Conservation (phyloP, 1,140 invertebrate genomes). For the Ceratosolen solmsi region DNA sequence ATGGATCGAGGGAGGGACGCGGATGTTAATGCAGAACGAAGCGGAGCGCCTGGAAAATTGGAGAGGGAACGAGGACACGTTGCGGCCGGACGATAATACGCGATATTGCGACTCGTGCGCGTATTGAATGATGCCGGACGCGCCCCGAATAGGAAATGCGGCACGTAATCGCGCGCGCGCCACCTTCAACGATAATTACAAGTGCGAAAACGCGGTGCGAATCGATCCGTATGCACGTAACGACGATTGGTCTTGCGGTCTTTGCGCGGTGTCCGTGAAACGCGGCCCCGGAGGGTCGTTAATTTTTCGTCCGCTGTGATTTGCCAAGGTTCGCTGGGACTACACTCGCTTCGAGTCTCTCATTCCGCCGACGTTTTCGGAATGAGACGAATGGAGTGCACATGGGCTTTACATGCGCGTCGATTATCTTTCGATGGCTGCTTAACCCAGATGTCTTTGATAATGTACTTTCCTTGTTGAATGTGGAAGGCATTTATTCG, state of each 20-base stretch:
- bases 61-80: too few relatives aligned
- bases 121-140: not conserved
- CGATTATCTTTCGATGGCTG: not conserved
- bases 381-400: not conserved
- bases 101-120: not conserved
- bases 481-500: too few relatives aligned
- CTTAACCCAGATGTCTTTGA: too few relatives aligned
- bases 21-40: not conserved
- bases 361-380: too few relatives aligned
- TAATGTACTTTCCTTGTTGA: too few relatives aligned
- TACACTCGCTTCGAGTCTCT: too few relatives aligned
- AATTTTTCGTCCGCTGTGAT: not conserved
- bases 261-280: not conserved
- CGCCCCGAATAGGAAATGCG: not conserved
- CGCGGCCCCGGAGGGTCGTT: not conserved
- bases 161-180: not conserved
- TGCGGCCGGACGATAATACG: conserved; percentile 3
- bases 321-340: not conserved
- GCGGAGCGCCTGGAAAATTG: not conserved
- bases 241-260: not conserved
- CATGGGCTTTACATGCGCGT: not conserved
- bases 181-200: conserved; percentile 4
- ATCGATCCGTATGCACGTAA: not conserved
- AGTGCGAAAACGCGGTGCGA: not conserved
- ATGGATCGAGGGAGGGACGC: not conserved